Conservation (phyloP, 2,113 vertebrate species). For the Zapornia atra region DNA sequence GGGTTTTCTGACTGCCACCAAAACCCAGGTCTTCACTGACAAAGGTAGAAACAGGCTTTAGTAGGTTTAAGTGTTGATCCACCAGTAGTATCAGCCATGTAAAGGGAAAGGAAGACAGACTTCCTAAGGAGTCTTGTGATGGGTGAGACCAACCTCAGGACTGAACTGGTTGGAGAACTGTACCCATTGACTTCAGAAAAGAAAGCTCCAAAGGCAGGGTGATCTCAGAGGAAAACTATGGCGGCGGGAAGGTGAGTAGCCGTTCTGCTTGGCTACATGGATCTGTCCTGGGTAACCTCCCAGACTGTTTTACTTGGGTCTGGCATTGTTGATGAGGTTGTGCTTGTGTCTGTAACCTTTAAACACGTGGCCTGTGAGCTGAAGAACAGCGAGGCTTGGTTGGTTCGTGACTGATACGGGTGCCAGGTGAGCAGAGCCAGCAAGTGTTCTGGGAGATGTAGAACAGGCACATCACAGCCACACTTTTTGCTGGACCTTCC, state of each 20-base stretch:
- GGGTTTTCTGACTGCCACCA: neutral
- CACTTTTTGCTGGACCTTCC: neutral
- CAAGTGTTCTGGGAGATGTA: neutral
- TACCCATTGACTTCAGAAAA: neutral
- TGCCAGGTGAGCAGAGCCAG: neutral
- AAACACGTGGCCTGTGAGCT: neutral
- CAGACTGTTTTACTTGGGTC: neutral
- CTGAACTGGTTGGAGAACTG: neutral
- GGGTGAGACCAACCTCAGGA: neutral
- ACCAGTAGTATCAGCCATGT: neutral
- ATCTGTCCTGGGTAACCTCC: neutral
- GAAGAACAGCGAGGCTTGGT: neutral
- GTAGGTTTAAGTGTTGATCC: neutral
- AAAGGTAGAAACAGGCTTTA: neutral
- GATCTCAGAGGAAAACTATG: constrained; percentile 4
- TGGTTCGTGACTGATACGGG: neutral
- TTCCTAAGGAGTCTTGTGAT: neutral
- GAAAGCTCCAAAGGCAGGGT: neutral
- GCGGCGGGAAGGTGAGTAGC: neutral
- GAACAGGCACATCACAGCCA: neutral
- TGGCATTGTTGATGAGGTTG: neutral
- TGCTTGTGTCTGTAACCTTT: neutral
- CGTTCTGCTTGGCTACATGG: neutral
- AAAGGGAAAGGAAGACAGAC: neutral
- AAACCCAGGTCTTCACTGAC: neutral